These are phyloP conservation scores for Sinodicranocentrus sp. DNA, from an alignment of 2,888 invertebrate species.

Conservation along the genomic window DNA sequence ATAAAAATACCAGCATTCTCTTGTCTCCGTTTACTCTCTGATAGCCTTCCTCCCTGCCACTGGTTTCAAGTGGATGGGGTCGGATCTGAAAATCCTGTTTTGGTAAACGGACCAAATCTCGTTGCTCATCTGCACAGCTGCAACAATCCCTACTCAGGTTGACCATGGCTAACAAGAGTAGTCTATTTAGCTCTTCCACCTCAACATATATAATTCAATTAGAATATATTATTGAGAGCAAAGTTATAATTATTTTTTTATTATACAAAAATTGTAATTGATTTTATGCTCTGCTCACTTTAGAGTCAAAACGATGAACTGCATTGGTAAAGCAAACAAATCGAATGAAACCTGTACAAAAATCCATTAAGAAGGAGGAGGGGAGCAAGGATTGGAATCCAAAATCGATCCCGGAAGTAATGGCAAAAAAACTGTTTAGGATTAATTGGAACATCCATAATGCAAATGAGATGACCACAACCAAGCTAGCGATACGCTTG, in stretches of 20 bases:
- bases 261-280: not conserved
- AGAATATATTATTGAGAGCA: not conserved
- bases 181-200: not conserved
- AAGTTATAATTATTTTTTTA: not conserved
- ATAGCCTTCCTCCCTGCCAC: not conserved
- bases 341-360: not conserved
- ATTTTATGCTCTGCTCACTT: not conserved
- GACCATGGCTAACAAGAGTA: not conserved
- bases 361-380: not conserved
- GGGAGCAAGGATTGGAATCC: not conserved
- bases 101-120: not conserved
- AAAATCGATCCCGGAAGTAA: constrained; percentile 1
- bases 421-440: constrained; percentile 5
- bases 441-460: constrained; percentile 12
- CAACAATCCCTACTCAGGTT: not conserved
- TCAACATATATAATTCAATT: no score
- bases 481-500: not conserved
- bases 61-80: not conserved
- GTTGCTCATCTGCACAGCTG: not conserved
- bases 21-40: not conserved
- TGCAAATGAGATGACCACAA: not conserved
- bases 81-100: no score
- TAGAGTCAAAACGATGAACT: not conserved
- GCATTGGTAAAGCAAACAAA: constrained; percentile 6
- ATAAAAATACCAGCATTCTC: constrained; percentile 4